Evolutionary conservation across 1,140 invertebrate genomes (phyloP).

Genomic region (Leptoteleia sp.): DNA sequence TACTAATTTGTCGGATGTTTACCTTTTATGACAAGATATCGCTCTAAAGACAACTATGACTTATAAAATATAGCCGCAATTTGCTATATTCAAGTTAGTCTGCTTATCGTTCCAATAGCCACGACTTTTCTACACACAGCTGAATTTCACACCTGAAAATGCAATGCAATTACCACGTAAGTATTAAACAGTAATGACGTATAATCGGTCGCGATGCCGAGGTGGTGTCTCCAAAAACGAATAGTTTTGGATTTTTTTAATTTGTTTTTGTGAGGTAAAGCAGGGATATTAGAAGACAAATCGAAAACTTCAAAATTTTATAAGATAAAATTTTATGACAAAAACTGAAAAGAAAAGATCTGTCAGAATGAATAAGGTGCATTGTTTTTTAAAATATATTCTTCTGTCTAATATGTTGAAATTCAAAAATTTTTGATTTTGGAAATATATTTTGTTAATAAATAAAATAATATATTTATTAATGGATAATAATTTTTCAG

Average conservation of each 20-base stretch:
- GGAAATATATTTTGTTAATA: no score
- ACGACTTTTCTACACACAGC: constrained; percentile 84
- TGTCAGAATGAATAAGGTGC: no score
- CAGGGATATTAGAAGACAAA: not conserved
- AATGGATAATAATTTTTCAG: no score
- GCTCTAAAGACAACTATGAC: constrained; percentile 68
- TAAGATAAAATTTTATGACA: no score
- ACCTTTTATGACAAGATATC: constrained; percentile 35
- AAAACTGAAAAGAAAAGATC: no score
- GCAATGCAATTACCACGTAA: constrained; percentile 65
- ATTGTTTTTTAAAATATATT: no score
- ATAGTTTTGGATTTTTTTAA: not conserved
- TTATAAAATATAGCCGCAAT: constrained; percentile 74
- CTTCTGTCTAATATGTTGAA: no score
- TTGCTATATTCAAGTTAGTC: constrained; percentile 77
- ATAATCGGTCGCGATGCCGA: constrained; percentile 37
- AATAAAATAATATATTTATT: no score
- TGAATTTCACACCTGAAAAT: constrained; percentile 86
- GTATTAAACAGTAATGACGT: constrained; percentile 39
- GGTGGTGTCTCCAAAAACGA: constrained; percentile 1
- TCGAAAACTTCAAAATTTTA: no score
- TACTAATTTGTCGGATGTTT: constrained; percentile 16
- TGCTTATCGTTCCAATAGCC: constrained; percentile 71
- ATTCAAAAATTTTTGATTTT: no score
- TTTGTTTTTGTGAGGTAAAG: not conserved